Base-by-base conservation (phyloP, 2,888 invertebrate genomes). In the Trissonchulus latispiculum region DNA sequence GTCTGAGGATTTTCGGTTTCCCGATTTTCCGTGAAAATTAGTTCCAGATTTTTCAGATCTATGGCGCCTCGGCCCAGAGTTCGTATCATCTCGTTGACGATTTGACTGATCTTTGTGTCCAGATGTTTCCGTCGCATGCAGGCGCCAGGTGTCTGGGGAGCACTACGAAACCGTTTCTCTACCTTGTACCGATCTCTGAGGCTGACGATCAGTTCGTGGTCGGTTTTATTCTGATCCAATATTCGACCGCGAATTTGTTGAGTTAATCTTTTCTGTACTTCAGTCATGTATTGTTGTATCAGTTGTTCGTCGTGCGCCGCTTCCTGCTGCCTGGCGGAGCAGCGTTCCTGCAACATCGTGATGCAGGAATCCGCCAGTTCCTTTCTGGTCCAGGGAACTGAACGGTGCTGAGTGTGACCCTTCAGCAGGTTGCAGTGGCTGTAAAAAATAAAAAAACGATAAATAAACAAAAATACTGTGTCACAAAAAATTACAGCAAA, bases 361-460 rank as follows among this genome's bases (percentile, higher is more conserved):
- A 61, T 59, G 18, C 33, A 70, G 29, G 67, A 36, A n/a, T 33
- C 29, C 1, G 35, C 69, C 59, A 73, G 8, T n/a, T 73, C 73
- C 1, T 48, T 23, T 28, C 2, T 23, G 28, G 48, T 29, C 73
- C 73, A 73, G 28, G 59, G 69, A 23, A 59, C 8, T 2, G 61
- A 61, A 28, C 70, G 68, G 36, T 73, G 73, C 37, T 73, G 70
- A 28, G 73, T 73, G 66, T 73, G 73, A 23, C 73, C 70, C 15
- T 61, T 35, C 23, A 73, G 31, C 64, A 73, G 36, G 37, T 73
- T 70, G 67, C 73, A 73, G 36, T 71, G 32, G 32, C 73, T 73
- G 59, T n/a, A 61, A 70, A 36, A 70, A 15, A 68, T 64, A 28
- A n/a, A 64, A 28, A 64, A n/a, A n/a, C n/a, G n/a, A n/a, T n/a